Evolutionary conservation across 2,113 vertebrate species (phyloP).

Genomic region (Chaetodon trifascialis): DNA sequence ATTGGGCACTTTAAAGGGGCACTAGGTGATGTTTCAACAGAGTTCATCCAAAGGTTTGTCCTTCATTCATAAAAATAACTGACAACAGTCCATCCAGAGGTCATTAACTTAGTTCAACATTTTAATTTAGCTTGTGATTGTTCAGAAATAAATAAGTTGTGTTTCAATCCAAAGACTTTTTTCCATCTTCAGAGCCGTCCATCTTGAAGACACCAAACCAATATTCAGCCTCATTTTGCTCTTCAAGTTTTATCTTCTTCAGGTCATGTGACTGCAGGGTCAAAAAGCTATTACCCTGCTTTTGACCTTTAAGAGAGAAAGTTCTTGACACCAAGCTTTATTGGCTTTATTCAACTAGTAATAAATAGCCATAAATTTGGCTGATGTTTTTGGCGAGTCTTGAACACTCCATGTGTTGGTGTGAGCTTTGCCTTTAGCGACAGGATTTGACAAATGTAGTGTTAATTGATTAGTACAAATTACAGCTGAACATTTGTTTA

Average conservation of each 20-base stretch:
- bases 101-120: background rate
- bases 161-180: background rate
- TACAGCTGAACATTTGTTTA: constrained; percentile 17
- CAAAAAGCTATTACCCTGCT: background rate
- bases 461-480: constrained; percentile 1
- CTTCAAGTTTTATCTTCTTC: background rate
- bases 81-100: background rate
- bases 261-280: background rate
- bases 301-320: background rate
- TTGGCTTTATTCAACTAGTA: background rate
- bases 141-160: background rate
- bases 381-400: background rate
- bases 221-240: background rate
- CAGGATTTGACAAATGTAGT: background rate
- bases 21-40: background rate
- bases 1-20: background rate
- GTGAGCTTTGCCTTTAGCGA: constrained; percentile 1
- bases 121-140: no score
- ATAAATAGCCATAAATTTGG: background rate
- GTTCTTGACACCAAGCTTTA: background rate
- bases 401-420: constrained; percentile 10
- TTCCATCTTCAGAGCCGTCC: background rate
- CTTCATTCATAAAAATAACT: background rate
- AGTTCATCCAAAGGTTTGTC: background rate
- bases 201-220: background rate